Percentiles rank a stretch among this genome's conserved stretches.
Conservation (phyloP, 2,113 vertebrate species). For the Phyllostomus hastatus region DNA sequence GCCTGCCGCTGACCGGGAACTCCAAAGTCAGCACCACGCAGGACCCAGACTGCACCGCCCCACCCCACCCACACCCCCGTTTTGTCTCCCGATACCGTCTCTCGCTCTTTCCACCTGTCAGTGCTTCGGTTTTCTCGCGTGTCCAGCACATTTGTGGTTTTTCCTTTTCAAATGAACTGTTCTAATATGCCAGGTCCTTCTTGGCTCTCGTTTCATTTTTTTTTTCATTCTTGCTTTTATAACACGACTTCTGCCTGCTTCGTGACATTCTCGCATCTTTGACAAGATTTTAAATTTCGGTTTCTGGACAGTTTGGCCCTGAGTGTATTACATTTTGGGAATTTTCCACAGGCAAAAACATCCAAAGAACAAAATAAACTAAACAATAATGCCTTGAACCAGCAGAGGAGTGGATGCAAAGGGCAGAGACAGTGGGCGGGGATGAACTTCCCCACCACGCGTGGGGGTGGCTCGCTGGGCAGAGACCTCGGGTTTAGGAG, state of each 20-base stretch:
- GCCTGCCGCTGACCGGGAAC: background rate
- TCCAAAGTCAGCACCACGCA: too few species aligned
- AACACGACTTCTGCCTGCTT: background rate
- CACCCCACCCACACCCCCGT: too few species aligned
- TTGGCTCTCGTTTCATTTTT: background rate
- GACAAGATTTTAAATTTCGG: background rate
- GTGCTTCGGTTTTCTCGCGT: background rate
- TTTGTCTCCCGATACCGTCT: background rate
- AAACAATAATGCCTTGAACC: background rate
- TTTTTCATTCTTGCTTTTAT: background rate
- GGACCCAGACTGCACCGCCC: accelerated
- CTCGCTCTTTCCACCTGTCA: background rate
- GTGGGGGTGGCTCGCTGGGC: accelerated
- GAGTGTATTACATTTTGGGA: background rate
- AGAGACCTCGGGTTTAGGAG: background rate
- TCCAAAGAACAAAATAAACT: too few species aligned
- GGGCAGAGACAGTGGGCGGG: background rate
- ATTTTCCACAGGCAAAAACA: background rate
- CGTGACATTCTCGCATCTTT: background rate
- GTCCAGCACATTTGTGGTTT: background rate
- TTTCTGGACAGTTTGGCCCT: background rate
- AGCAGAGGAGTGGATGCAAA: background rate
- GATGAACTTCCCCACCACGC: accelerated
- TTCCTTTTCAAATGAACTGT: background rate
- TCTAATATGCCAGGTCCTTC: background rate